Evolutionary conservation across 2,797 vertebrate genomes (phyloP).

Genomic region (Scyliorhinus canicula): DNA sequence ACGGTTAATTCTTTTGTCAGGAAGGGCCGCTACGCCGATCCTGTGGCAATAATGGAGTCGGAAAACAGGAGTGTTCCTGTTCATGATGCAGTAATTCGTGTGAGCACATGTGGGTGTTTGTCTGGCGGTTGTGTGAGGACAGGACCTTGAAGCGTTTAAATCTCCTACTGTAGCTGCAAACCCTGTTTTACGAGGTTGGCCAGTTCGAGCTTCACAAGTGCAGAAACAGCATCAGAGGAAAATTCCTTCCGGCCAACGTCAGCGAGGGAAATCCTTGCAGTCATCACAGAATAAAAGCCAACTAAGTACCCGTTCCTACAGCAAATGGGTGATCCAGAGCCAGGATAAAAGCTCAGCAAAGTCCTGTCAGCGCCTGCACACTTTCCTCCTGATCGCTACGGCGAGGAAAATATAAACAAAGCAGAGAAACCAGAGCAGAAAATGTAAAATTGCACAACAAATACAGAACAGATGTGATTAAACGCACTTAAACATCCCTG

Average conservation of each 20-base stretch:
- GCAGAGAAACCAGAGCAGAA: neutral
- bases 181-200: neutral
- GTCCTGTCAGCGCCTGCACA: neutral
- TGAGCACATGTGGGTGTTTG: neutral
- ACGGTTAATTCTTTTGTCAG: no score
- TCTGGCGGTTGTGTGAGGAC: neutral
- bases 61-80: neutral
- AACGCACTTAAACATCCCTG: neutral
- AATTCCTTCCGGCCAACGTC: neutral
- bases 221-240: neutral
- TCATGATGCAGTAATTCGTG: neutral
- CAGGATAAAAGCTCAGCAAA: neutral
- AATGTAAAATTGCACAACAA: constrained; percentile 5
- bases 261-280: neutral
- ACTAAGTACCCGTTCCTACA: neutral
- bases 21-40: neutral
- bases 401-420: neutral
- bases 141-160: neutral
- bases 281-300: neutral
- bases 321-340: neutral
- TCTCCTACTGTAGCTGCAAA: neutral
- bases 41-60: neutral
- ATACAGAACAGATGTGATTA: constrained; percentile 2
- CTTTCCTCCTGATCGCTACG: neutral
- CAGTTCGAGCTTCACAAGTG: no score